Percentiles rank a stretch among this genome's conserved stretches.
Evolutionary conservation across 2,888 invertebrate species (phyloP).

Genomic region (Cosmia trapezina): DNA sequence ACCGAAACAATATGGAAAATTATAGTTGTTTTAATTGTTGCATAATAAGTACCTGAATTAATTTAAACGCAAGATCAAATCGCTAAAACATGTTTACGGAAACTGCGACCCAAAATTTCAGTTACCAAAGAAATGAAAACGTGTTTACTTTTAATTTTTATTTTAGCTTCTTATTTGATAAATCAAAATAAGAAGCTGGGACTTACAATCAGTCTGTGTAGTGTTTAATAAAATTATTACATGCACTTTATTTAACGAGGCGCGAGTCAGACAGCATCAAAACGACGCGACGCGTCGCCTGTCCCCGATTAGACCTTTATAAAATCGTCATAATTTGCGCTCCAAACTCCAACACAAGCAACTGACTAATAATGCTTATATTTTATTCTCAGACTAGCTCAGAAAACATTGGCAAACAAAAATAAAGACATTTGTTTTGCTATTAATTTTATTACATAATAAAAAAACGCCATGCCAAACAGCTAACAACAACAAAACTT

Average conservation of each 20-base stretch:
- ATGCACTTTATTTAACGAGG: constrained; percentile 57
- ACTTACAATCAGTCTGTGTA: constrained; percentile 43
- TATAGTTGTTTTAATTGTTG: neutral
- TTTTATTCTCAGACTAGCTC: constrained; percentile 43
- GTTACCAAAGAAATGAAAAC: neutral
- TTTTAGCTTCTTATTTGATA: constrained; percentile 27
- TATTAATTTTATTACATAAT: constrained; percentile 42
- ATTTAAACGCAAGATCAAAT: constrained; percentile 1
- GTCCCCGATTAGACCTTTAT: constrained; percentile 46
- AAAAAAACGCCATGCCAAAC: constrained; percentile 18
- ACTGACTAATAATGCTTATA: constrained; percentile 32
- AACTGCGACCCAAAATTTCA: neutral
- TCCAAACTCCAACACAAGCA: constrained; percentile 14
- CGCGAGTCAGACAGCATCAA: constrained; percentile 39
- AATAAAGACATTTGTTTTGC: constrained; percentile 48
- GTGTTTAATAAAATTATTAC: constrained; percentile 51
- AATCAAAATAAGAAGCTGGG: constrained; percentile 14
- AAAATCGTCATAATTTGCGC: constrained; percentile 55
- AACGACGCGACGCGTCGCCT: constrained; percentile 45
- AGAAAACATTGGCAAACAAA: constrained; percentile 36
- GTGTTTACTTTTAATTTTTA: constrained; percentile 5
- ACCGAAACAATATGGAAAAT: neutral
- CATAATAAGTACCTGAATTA: neutral
- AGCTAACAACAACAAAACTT: constrained; percentile 35
- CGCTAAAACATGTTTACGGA: constrained; percentile 3